Evolutionary conservation across 2,797 vertebrate species (phyloP), one percentile per base, ranked within the genome.

Genomic region (Hafferia zeledoni): DNA sequence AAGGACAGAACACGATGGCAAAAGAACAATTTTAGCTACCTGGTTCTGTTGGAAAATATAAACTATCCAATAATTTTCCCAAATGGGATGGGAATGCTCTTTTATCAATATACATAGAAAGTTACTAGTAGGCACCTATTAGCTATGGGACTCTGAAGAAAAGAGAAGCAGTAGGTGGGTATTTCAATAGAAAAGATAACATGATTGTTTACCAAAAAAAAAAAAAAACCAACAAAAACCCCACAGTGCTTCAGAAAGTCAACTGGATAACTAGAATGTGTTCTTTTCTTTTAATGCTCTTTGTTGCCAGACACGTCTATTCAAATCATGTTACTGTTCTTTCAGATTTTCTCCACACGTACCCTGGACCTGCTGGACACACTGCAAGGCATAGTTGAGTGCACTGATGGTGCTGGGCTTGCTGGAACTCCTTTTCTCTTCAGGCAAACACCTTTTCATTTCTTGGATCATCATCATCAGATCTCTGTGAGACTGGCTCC

Each of bases 331-430:
- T 11, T 49, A 20, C 17, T 71, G 4, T 4, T 10, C 25, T 43
- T 64, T 17, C 46, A 75, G 23, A 9, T 17, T 63, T 87, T 61
- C 46, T 31, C 33, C 35, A 23, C 18, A 78, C 87, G 14, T 91
- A 99, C 99, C 98, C 98, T 98, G 99, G 20, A 99, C 98, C 80
- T 99, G 98, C 85, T 98, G 98, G 57, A 99, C 98, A 84, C 99
- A 99, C 86, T 91, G 87, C 47, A 98, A 94, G 33, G 98, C 97
- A 2, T 98, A 98, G 76, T 93, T 96, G 71, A 98, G 97, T 67
- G 97, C 97, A 44, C 95, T 97, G 18, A 98, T 75, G 9, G 97
- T 97, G 69, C 97, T 97, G 12, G 97, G 95, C 72, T 98, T 98
- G 70, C 27, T 93, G 71, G 75, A 92, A 49, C 37, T 94, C 60